A percentile compares a stretch with the other conserved stretches of the same genome.
Conservation (phyloP, 2,797 vertebrate species). For the Dicrostonyx torquatus region DNA sequence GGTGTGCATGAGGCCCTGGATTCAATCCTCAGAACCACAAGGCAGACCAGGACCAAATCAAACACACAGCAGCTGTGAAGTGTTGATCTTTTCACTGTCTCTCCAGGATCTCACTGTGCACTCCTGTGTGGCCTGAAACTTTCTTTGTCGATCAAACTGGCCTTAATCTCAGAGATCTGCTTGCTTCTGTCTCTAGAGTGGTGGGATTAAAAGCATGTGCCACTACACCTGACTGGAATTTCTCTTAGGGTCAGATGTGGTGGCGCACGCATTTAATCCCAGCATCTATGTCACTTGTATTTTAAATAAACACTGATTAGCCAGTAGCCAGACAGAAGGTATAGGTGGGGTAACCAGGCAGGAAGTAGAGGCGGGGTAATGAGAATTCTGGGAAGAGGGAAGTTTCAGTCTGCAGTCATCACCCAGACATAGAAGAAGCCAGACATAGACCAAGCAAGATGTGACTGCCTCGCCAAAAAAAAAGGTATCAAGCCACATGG, state of each 20-base stretch:
- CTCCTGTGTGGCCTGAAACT: background rate
- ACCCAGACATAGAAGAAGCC: too few species aligned
- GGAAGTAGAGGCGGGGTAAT: too few species aligned
- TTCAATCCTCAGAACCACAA: background rate
- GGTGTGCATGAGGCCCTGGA: background rate
- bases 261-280: background rate
- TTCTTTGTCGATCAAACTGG: background rate
- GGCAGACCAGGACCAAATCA: background rate
- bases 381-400: too few species aligned
- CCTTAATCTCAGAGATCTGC: background rate
- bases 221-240: background rate
- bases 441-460: too few species aligned
- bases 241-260: background rate
- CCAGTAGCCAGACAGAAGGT: too few species aligned
- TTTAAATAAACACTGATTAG: too few species aligned
- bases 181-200: background rate
- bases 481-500: too few species aligned
- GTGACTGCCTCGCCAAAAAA: too few species aligned
- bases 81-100: background rate
- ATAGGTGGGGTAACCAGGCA: too few species aligned
- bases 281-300: too few species aligned
- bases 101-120: background rate
- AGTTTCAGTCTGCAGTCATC: too few species aligned
- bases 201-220: background rate
- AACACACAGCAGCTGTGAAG: background rate